phyloP scores from a whole-genome alignment of 2,888 invertebrate genomes.

The Phaonia tiefii region DNA sequence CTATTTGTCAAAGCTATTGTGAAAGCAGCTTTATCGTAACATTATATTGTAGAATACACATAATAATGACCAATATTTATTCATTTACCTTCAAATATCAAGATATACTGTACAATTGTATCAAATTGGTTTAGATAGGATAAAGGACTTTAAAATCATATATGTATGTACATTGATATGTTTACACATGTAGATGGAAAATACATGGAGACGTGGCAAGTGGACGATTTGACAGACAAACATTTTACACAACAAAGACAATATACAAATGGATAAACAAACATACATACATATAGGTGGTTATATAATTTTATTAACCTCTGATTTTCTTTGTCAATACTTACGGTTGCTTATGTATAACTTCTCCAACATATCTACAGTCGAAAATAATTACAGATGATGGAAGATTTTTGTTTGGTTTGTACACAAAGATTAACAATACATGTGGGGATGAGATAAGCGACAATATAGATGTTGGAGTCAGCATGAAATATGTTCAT shows the following conservation, averaged over 20 bases:
- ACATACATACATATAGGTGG: background rate
- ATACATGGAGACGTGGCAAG: no score
- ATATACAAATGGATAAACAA: background rate
- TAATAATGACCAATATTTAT: no score
- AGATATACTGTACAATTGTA: no score
- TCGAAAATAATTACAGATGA: conserved; percentile 67
- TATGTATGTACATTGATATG: no score
- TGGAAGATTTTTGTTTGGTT: conserved; percentile 44
- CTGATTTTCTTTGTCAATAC: conserved; percentile 76
- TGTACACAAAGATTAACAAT: conserved; percentile 38
- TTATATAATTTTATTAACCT: background rate
- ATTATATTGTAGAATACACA: no score
- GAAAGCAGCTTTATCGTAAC: no score
- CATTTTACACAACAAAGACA: background rate
- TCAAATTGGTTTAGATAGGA: no score
- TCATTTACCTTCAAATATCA: no score
- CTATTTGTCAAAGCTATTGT: no score
- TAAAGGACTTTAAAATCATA: no score
- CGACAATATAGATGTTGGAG: conserved; percentile 41
- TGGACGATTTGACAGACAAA: background rate
- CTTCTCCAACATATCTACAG: conserved; percentile 86
- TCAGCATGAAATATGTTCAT: conserved; percentile 4
- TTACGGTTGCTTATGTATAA: conserved; percentile 88
- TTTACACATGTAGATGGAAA: no score
- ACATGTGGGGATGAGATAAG: conserved; percentile 51